Percentiles rank a stretch among this genome's conserved stretches.
Evolutionary conservation across 2,888 invertebrate species (phyloP).

Genomic region (Therioaphis trifolii): DNA sequence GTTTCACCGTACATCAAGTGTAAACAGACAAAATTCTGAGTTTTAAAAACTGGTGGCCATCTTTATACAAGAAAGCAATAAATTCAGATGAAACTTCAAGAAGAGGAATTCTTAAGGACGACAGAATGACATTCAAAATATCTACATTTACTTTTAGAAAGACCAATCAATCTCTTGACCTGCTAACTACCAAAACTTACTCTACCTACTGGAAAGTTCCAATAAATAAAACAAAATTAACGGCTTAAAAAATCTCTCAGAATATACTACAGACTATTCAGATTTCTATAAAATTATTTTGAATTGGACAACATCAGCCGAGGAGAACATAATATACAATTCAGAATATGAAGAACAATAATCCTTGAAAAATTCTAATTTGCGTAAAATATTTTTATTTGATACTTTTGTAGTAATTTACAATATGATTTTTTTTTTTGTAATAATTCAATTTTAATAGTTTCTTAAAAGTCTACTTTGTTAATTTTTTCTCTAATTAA

Average conservation of each 20-base stretch:
- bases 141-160: too few relatives aligned
- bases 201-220: not conserved
- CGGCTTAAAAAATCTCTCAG: constrained; percentile 15
- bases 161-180: too few relatives aligned
- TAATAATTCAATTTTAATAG: too few relatives aligned
- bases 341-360: not conserved
- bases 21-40: not conserved
- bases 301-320: constrained; percentile 8
- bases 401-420: too few relatives aligned
- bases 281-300: constrained; percentile 34
- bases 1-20: not conserved
- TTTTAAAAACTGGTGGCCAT: not conserved
- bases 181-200: not conserved
- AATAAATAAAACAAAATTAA: constrained; percentile 44
- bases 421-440: too few relatives aligned
- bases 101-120: not conserved
- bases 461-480: too few relatives aligned
- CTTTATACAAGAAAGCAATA: too few relatives aligned
- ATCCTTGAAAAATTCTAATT: too few relatives aligned
- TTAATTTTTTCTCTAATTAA: too few relatives aligned
- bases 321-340: constrained; percentile 16
- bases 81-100: not conserved
- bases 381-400: too few relatives aligned
- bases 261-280: constrained; percentile 38
- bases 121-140: not conserved